phyloP scores from a whole-genome alignment of 2,888 invertebrate genomes.

The Tetragonula carbonaria region DNA sequence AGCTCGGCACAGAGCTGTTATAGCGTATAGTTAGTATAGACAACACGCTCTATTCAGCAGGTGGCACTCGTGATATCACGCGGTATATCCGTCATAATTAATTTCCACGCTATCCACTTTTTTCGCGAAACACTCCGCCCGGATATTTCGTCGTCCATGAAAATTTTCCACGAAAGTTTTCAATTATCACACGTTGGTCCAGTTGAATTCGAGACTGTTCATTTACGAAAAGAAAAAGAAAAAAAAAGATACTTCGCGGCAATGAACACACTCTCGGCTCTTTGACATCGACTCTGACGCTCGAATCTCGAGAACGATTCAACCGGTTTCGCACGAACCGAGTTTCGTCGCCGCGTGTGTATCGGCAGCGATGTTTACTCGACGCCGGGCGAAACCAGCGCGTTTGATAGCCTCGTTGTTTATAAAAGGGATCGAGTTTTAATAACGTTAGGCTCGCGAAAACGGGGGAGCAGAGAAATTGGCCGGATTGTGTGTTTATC shows the following conservation, averaged over 20 bases:
- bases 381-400: neutral
- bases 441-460: neutral
- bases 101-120: neutral
- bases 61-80: neutral
- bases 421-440: conserved; percentile 21
- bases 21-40: neutral
- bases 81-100: conserved; percentile 19
- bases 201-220: no score
- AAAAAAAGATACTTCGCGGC: no score
- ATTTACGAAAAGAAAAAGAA: no score
- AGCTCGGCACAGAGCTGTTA: conserved; percentile 48
- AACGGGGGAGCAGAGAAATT: neutral
- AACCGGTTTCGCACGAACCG: conserved; percentile 1
- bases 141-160: neutral
- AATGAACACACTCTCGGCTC: conserved; percentile 6
- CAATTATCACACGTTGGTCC: neutral
- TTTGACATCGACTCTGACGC: neutral
- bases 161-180: conserved; percentile 11
- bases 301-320: neutral
- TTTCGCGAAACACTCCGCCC: no score
- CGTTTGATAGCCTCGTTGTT: conserved; percentile 22
- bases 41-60: conserved; percentile 4
- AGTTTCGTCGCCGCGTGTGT: neutral
- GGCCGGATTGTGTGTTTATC: neutral
- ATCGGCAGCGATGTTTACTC: neutral